Evolutionary conservation across 2,888 invertebrate genomes (phyloP).

Genomic region (Peribatodes rhomboidaria): DNA sequence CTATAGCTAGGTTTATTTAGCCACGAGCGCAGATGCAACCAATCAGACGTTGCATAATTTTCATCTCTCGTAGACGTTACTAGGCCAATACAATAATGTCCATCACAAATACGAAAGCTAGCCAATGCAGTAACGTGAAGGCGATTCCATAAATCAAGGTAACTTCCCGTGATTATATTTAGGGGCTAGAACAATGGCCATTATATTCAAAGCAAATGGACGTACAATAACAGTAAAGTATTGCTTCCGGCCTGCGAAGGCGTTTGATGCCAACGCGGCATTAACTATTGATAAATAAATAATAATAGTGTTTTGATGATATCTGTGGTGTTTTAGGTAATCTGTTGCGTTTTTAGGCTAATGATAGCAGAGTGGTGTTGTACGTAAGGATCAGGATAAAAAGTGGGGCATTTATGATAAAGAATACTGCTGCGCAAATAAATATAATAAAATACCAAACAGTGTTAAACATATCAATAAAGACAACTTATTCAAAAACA

Average conservation of each 20-base stretch:
- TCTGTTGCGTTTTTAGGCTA: conserved; percentile 8
- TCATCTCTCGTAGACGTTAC: too few relatives aligned
- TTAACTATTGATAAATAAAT: conserved; percentile 44
- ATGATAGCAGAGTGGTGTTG: not conserved
- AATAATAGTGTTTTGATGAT: conserved; percentile 34
- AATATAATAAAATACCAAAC: too few relatives aligned
- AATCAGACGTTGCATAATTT: too few relatives aligned
- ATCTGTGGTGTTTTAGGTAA: conserved; percentile 18
- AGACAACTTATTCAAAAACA: too few relatives aligned
- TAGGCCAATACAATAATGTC: too few relatives aligned
- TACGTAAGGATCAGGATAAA: not conserved
- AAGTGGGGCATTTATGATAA: not conserved
- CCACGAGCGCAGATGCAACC: too few relatives aligned
- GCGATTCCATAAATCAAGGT: conserved; percentile 70
- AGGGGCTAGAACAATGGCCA: conserved; percentile 80
- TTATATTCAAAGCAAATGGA: conserved; percentile 82
- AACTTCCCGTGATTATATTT: conserved; percentile 77
- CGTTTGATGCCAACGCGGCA: conserved; percentile 64
- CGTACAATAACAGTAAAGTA: conserved; percentile 72
- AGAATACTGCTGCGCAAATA: too few relatives aligned
- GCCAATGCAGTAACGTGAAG: conserved; percentile 38
- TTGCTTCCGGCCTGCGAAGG: conserved; percentile 75
- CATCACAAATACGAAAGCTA: conserved; percentile 15
- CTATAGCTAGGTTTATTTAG: too few relatives aligned
- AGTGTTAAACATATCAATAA: too few relatives aligned